These are phyloP conservation scores for Papilio xuthus DNA, from an alignment of 1,140 invertebrate genomes.

Conservation along the genomic window DNA sequence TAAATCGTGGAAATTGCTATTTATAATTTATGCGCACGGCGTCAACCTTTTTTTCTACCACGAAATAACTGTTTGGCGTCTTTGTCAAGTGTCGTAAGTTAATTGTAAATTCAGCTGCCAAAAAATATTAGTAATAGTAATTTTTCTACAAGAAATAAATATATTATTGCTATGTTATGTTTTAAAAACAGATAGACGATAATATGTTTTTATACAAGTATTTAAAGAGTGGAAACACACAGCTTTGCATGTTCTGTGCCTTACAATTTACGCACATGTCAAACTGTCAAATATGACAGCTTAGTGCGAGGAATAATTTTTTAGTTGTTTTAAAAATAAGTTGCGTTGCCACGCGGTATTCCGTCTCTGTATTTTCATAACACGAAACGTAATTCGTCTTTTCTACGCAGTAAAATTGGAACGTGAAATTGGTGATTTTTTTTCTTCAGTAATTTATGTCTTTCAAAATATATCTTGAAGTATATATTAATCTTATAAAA, in stretches of 20 bases:
- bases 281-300: neutral
- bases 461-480: neutral
- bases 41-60: neutral
- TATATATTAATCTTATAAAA: neutral
- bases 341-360: neutral
- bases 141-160: no score
- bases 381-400: neutral
- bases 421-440: neutral
- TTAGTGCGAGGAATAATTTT: neutral
- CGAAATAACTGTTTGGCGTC: neutral
- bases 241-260: neutral
- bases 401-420: neutral
- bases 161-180: no score
- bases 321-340: neutral
- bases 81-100: neutral
- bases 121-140: neutral
- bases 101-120: no score
- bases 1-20: conserved; percentile 5
- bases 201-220: neutral
- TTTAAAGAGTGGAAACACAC: neutral
- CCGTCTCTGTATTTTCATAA: neutral
- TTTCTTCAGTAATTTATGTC: neutral
- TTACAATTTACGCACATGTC: neutral
- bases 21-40: conserved; percentile 16
- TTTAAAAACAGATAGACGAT: no score